Percentiles rank a stretch among this genome's conserved stretches.
Conservation (phyloP, 2,113 vertebrate genomes). For the Setophaga petechia region DNA sequence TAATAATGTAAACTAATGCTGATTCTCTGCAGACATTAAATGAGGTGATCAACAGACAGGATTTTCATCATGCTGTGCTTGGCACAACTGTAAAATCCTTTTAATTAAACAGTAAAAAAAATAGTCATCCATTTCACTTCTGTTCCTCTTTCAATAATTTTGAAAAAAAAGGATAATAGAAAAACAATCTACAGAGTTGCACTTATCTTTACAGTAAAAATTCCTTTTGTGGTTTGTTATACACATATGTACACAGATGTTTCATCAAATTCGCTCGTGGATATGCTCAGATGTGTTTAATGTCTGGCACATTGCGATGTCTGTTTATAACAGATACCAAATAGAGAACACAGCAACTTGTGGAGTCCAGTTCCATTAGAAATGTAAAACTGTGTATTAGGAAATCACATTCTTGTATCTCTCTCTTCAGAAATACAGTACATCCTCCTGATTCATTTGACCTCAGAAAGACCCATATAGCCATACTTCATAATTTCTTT, state of each 20-base stretch:
- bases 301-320: not conserved
- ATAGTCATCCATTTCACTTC: not conserved
- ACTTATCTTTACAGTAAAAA: conserved; percentile 31
- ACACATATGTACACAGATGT: conserved; percentile 6
- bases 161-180: not conserved
- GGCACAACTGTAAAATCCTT: not conserved
- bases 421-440: not conserved
- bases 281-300: not conserved
- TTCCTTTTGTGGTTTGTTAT: not conserved
- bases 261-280: conserved; percentile 13
- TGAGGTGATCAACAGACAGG: not conserved
- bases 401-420: not conserved
- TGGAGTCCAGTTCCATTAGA: not conserved
- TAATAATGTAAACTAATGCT: not conserved
- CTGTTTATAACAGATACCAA: conserved; percentile 17
- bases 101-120: not conserved
- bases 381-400: not conserved
- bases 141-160: not conserved
- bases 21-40: not conserved
- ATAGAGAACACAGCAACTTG: not conserved
- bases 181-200: not conserved
- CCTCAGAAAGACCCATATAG: conserved; percentile 11
- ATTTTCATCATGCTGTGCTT: not conserved
- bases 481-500: not conserved
- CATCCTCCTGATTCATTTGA: not conserved